Evolutionary conservation across 2,888 invertebrate genomes (phyloP), one percentile per base, ranked within the genome.

Genomic region (Zelleria hepariella): DNA sequence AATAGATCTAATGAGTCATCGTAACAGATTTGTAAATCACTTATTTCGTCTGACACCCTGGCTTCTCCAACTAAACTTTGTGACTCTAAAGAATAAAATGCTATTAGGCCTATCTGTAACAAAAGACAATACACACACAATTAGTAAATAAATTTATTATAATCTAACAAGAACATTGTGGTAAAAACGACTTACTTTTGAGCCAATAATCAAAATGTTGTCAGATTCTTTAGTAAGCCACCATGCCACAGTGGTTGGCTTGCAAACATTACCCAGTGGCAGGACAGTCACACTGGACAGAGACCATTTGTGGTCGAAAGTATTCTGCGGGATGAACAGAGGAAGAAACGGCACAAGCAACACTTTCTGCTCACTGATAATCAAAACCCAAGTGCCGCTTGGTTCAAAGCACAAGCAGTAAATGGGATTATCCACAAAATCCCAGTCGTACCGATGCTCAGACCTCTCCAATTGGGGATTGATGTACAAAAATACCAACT

Each of bases 351-450:
- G 89, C n/a, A 89, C 84, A n/a, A 89, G 72, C 26, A 88, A 69
- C 5, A 89, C 73, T 65, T 86, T 87, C 63, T 82, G 82, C 73
- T 89, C 90, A 79, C 91, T 91, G 61, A 91, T 82, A 64, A 92
- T 89, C 24, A 95, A 81, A 25, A 94, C 83, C 94, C 95, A 95
- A 51, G 93, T 92, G 59, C 95, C 96, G 61, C 93, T 91, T 1
- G 95, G 94, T 82, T 96, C 95, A 80, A 96, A 96, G 77, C 95
- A 95, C 76, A 96, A 87, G 72, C 93, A 93, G 73, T 93, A 90
- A 61, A 94, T 90, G 47, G 82, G 86, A 76, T 87, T 86, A 64
- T 87, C 86, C 25, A 80, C 61, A 63, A 86, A 86, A 71, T 88
- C 87, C 89, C 89, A 89, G 64, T 86, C 84, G 65, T 81, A 84